phyloP scores from a whole-genome alignment of 1,140 invertebrate genomes.

The Brachionus calyciflorus region DNA sequence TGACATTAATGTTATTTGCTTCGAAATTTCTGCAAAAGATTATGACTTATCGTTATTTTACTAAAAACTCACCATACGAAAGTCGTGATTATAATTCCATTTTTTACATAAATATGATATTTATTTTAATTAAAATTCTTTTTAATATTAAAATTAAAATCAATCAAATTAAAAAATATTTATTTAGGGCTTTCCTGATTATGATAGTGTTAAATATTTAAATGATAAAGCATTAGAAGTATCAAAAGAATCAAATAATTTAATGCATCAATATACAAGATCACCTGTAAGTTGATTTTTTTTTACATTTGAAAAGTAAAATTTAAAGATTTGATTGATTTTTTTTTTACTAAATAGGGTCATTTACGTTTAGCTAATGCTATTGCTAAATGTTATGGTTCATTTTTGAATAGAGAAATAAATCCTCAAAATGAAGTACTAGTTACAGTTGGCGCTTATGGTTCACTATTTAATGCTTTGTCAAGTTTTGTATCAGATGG shows the following conservation, averaged over 20 bases:
- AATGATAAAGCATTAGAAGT: conserved; percentile 73
- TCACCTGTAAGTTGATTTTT: conserved; percentile 60
- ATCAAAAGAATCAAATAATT: conserved; percentile 68
- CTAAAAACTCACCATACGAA: no score
- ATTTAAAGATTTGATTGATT: no score
- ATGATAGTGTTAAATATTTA: conserved; percentile 78
- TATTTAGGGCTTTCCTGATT: conserved; percentile 86
- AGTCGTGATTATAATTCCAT: no score
- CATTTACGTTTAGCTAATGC: conserved; percentile 82
- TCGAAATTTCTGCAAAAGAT: no score
- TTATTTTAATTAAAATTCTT: background rate
- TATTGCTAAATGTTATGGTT: conserved; percentile 78
- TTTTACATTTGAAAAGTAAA: no score
- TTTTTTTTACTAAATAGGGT: conserved; percentile 69
- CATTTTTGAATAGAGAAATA: conserved; percentile 71
- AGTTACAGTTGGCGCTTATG: conserved; percentile 86
- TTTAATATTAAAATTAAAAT: background rate
- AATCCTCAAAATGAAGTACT: conserved; percentile 80
- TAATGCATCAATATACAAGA: conserved; percentile 81
- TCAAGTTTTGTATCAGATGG: conserved; percentile 78
- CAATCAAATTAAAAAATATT: no score
- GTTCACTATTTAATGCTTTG: conserved; percentile 71
- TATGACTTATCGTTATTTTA: no score
- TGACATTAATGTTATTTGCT: no score
- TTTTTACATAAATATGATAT: background rate